phyloP scores from a whole-genome alignment of 2,797 vertebrate species.

The Cryptoprocta ferox region DNA sequence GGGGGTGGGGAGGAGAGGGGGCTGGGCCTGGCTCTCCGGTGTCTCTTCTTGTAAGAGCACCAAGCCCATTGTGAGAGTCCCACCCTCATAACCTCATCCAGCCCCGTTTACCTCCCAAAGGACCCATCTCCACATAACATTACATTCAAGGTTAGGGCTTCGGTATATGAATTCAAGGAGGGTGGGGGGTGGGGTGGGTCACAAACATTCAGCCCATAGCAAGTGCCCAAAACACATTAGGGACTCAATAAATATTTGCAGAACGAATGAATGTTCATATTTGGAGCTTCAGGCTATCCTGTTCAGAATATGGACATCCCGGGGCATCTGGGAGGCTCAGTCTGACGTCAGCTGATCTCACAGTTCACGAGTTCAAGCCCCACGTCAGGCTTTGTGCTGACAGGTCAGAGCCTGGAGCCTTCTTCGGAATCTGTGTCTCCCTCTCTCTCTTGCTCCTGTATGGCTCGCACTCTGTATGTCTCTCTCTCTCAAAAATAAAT shows the following conservation, averaged over 20 bases:
- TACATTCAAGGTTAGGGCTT: neutral
- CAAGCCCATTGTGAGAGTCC: neutral
- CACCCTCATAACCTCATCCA: neutral
- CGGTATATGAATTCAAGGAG: neutral
- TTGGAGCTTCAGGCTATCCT: neutral
- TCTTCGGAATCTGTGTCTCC: too few relatives aligned
- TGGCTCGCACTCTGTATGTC: too few relatives aligned
- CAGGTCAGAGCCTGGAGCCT: too few relatives aligned
- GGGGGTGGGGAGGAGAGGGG: neutral
- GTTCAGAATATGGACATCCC: neutral
- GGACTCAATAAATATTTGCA: neutral
- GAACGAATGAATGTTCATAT: neutral
- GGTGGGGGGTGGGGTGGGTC: neutral
- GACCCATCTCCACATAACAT: neutral
- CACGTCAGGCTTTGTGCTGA: too few relatives aligned
- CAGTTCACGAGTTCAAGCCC: too few relatives aligned
- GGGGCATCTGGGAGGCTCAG: too few relatives aligned
- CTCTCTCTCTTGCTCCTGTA: too few relatives aligned
- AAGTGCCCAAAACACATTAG: neutral
- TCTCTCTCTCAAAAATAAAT: too few relatives aligned
- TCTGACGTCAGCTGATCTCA: too few relatives aligned
- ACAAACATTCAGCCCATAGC: neutral
- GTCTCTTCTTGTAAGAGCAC: neutral
- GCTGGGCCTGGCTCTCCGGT: neutral
- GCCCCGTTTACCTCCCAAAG: neutral